Evolutionary conservation across 2,113 vertebrate species (phyloP).

Genomic region (western clawed frog (Xenopus tropicalis)): UCB_Xtro_10.0 CM004448.2:143932001-143932500

Average conservation of each 20-base stretch:
- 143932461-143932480: constrained; percentile 4
- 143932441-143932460: constrained; percentile 21
- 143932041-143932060: too few relatives aligned
- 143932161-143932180: background rate
- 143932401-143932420: constrained; percentile 28
- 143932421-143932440: constrained; percentile 34
- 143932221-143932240: background rate
- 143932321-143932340: constrained; percentile 17
- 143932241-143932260: constrained; percentile 26
- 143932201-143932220: background rate
- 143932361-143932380: constrained; percentile 32
- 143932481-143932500: constrained; percentile 22
- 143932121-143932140: background rate
- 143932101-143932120: background rate
- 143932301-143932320: constrained; percentile 2
- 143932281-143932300: constrained; percentile 36
- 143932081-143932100: background rate
- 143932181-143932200: constrained; percentile 13
- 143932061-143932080: background rate
- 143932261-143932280: constrained; percentile 37
- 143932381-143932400: constrained; percentile 15
- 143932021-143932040: too few relatives aligned
- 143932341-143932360: constrained; percentile 23
- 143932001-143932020: too few relatives aligned
- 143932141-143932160: background rate